A percentile compares a stretch with the other conserved stretches of the same genome.
phyloP scores from a whole-genome alignment of 1,140 invertebrate genomes.

The Drosophila eugracilis region DNA sequence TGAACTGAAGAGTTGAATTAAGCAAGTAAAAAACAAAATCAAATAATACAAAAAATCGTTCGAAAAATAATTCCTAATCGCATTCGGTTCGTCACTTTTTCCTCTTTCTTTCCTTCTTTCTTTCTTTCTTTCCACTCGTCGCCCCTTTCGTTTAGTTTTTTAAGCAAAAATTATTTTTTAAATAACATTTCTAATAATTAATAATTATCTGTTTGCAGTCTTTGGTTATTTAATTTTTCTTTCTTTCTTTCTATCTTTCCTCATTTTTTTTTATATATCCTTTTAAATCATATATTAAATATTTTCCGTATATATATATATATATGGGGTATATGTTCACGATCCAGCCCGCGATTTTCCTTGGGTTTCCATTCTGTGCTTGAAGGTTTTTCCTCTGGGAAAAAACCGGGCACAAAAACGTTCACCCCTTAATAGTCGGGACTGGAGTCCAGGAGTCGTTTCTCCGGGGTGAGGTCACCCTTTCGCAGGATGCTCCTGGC shows the following conservation, averaged over 20 bases:
- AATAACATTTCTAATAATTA: conserved; percentile 85
- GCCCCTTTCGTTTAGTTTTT: conserved; percentile 41
- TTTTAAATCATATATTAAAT: conserved; percentile 62
- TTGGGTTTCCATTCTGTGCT: conserved; percentile 10
- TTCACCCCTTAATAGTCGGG: conserved; percentile 84
- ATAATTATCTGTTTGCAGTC: conserved; percentile 85
- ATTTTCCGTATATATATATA: conserved; percentile 53
- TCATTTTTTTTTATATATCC: conserved; percentile 45
- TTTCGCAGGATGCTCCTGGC: conserved; percentile 79
- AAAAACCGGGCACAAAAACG: conserved; percentile 62
- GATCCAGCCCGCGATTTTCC: neutral
- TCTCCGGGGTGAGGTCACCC: conserved; percentile 86
- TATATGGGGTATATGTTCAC: conserved; percentile 21
- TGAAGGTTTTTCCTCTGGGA: conserved; percentile 46
- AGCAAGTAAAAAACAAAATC: conserved; percentile 55
- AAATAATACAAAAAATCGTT: conserved; percentile 55
- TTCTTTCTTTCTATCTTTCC: conserved; percentile 45
- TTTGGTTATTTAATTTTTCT: conserved; percentile 85
- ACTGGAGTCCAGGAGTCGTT: conserved; percentile 86
- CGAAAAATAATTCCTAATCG: conserved; percentile 49
- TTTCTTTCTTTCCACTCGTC: conserved; percentile 2
- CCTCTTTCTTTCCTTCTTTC: too few relatives aligned
- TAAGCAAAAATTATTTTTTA: conserved; percentile 83
- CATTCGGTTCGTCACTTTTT: conserved; percentile 23
- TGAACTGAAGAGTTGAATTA: conserved; percentile 41